Evolutionary conservation across 2,797 vertebrate species (phyloP).

Genomic region (Oryzias dopingdopingensis): DNA sequence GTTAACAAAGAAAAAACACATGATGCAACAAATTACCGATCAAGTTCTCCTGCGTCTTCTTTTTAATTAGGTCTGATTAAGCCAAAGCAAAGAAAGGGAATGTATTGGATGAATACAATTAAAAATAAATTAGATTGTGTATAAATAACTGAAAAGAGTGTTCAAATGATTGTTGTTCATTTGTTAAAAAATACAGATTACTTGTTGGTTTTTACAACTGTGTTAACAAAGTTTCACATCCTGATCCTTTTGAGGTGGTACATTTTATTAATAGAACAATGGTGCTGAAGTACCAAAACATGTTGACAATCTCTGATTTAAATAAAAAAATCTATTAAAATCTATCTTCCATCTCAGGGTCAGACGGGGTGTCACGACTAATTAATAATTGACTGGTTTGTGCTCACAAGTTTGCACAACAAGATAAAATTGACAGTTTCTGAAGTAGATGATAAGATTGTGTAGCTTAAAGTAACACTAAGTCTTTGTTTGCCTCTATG

Average conservation of each 20-base stretch:
- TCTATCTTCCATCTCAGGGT: not conserved
- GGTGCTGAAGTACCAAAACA: conserved; percentile 3
- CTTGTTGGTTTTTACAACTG: not conserved
- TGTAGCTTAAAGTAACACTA: conserved; percentile 1
- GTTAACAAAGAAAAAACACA: not conserved
- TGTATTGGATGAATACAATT: no score
- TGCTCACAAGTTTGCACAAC: not conserved
- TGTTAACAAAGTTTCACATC: not conserved
- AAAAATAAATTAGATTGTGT: no score
- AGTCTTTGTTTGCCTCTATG: not conserved
- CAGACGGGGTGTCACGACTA: not conserved
- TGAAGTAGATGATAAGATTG: not conserved
- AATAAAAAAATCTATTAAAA: conserved; percentile 1
- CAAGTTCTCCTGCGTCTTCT: not conserved
- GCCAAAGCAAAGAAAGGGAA: no score
- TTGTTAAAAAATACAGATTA: not conserved
- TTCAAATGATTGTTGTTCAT: not conserved
- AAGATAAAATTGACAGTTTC: not conserved
- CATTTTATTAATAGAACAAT: conserved; percentile 2
- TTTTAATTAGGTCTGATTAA: not conserved
- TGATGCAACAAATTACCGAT: no score
- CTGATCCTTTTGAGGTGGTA: not conserved
- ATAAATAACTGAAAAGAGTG: no score
- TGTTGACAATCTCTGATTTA: conserved; percentile 3
- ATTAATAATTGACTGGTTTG: not conserved